phyloP scores from a whole-genome alignment of 2,113 vertebrate genomes.

The Microcebus griseorufus region DNA sequence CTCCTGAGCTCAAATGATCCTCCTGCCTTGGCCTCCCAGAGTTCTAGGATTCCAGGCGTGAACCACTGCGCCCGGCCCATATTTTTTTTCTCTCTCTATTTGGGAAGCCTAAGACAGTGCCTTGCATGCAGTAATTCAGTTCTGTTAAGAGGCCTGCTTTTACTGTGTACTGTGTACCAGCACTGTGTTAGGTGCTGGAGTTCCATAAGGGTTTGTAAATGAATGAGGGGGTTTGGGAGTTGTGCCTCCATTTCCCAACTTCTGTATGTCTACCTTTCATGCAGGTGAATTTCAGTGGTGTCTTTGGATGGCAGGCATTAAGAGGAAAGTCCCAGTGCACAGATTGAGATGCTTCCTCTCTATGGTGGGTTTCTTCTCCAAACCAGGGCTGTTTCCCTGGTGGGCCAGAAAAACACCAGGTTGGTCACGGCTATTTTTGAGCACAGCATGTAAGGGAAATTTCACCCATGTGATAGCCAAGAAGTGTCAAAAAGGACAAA shows the following conservation, averaged over 20 bases:
- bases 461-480: background rate
- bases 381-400: background rate
- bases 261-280: background rate
- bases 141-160: background rate
- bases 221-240: background rate
- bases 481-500: background rate
- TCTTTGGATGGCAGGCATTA: slow-evolving; percentile 20
- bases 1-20: too few relatives aligned
- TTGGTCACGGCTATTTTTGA: background rate
- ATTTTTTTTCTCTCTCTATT: slow-evolving; percentile 43
- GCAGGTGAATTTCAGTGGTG: background rate
- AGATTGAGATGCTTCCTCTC: background rate
- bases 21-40: too few relatives aligned
- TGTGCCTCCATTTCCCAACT: background rate
- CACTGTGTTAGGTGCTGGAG: background rate
- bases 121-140: background rate
- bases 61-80: background rate
- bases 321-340: background rate
- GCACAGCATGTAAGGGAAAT: background rate
- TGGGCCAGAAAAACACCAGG: background rate
- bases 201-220: background rate
- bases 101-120: background rate
- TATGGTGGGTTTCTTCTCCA: slow-evolving; percentile 27
- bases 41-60: too few relatives aligned
- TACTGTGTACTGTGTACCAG: background rate